Conservation (phyloP, 2,113 vertebrate genomes). For the Scomber scombrus region DNA sequence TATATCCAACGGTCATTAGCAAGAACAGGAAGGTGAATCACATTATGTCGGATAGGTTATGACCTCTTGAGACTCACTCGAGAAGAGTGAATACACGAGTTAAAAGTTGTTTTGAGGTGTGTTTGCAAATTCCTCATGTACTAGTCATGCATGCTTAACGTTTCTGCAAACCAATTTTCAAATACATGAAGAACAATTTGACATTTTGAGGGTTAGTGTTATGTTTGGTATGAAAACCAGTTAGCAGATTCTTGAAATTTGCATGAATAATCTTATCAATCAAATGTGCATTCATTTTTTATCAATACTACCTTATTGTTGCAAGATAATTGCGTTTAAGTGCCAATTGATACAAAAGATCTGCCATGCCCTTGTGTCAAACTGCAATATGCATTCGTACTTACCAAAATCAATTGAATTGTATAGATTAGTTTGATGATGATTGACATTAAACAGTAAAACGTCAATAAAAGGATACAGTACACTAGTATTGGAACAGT, state of each 20-base stretch:
- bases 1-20: slow-evolving; percentile 54
- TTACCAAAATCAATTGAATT: no score
- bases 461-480: no score
- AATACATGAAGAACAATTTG: no score
- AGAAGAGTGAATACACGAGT: not conserved
- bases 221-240: not conserved
- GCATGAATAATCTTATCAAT: no score
- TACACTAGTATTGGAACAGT: no score
- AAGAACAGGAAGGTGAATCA: slow-evolving; percentile 34
- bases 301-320: not conserved
- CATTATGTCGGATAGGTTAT: slow-evolving; percentile 20
- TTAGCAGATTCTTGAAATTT: not conserved
- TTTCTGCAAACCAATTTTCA: not conserved
- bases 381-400: no score
- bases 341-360: not conserved
- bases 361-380: no score
- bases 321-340: not conserved
- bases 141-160: no score
- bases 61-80: not conserved
- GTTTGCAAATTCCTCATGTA: not conserved
- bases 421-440: no score
- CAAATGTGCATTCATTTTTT: not conserved
- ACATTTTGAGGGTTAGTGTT: no score
- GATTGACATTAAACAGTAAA: no score
- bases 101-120: not conserved